Evolutionary conservation across 2,797 vertebrate species (phyloP).

Genomic region (Eremophila alpestris): DNA sequence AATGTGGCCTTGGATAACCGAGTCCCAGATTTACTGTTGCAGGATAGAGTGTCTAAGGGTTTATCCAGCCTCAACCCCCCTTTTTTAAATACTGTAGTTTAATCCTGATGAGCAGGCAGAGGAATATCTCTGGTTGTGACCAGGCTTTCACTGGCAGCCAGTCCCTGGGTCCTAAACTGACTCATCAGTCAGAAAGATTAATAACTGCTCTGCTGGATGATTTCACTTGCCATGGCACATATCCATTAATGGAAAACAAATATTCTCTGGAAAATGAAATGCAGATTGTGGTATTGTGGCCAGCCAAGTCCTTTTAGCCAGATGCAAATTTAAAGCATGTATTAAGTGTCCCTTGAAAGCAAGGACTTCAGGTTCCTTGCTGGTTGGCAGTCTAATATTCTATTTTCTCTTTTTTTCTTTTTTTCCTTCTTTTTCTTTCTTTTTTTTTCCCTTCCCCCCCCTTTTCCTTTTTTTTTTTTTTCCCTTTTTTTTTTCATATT

Average conservation of each 20-base stretch:
- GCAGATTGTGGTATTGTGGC: neutral
- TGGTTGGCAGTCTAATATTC: neutral
- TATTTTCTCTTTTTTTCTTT: neutral
- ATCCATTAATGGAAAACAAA: slow-evolving; percentile 66
- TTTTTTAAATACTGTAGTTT: slow-evolving; percentile 7
- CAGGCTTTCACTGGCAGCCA: slow-evolving; percentile 24
- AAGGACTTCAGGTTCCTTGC: neutral
- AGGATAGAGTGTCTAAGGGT: slow-evolving; percentile 18
- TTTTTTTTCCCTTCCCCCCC: too few species aligned
- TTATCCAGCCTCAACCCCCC: slow-evolving; percentile 30
- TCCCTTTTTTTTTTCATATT: neutral
- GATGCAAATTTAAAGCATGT: neutral
- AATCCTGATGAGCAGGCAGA: slow-evolving; percentile 33
- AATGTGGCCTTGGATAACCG: slow-evolving; percentile 55
- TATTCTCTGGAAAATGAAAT: slow-evolving; percentile 55
- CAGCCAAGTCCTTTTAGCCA: slow-evolving; percentile 37
- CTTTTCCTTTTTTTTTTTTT: neutral
- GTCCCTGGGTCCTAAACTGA: slow-evolving; percentile 49
- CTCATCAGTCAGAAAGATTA: slow-evolving; percentile 62
- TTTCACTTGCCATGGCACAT: slow-evolving; percentile 61
- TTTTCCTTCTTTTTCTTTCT: too few species aligned
- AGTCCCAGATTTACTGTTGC: slow-evolving; percentile 36
- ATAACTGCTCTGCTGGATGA: slow-evolving; percentile 46
- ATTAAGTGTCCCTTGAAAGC: neutral
- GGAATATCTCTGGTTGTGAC: neutral